Base-by-base conservation (phyloP, 2,888 invertebrate genomes). In the Carpatolechia fugitivella region DNA sequence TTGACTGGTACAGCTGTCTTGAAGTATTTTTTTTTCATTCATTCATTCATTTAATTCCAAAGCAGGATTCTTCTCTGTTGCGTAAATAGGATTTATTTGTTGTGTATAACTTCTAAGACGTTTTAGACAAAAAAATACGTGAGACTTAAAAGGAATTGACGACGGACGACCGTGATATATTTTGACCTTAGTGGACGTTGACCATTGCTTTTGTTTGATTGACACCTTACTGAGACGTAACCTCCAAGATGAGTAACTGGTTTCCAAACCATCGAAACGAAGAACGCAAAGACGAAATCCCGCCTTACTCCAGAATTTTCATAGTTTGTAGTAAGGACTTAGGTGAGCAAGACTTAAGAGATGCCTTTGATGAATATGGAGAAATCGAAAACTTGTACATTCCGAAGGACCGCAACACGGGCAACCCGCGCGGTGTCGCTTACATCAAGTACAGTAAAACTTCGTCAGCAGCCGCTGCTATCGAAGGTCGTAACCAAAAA, bases 381-480 rank as follows among this genome's bases (percentile, higher is more conserved):
- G 92, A 91, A 52, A 95, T 98, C 57, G 96, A 97, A 80, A 96
- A 97, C 79, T 91, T 98, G 56, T 96, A 96, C 93, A 93, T 97
- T 70, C 96, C 98, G 10, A 96, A 94, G 83, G 97, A 98, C 76
- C 94, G 95, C 56, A 91, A 88, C 61, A 94, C 95, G 20, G 96
- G 96, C 40, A 96, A 96, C 66, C 94, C 94, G 65, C 98, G 97
- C 92, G 97, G 98, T 52, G 95, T 98, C 58, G 96, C 96, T 0
- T 98, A 98, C 75, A 94, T 98, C 10, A 98, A 98, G 78, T 98
- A 93, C 82, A 91, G 92, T 0, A 98, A 97, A 88, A 97, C 98
- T 0, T 97, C 98, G 0, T 95, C 97, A 73, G 98, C 98, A 1
- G 98, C 98, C 4, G 89, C 92, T 52, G 98, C 98, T 1, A 93